Evolutionary conservation across 2,113 vertebrate species (phyloP).

Genomic region (Calidris pugnax): DNA sequence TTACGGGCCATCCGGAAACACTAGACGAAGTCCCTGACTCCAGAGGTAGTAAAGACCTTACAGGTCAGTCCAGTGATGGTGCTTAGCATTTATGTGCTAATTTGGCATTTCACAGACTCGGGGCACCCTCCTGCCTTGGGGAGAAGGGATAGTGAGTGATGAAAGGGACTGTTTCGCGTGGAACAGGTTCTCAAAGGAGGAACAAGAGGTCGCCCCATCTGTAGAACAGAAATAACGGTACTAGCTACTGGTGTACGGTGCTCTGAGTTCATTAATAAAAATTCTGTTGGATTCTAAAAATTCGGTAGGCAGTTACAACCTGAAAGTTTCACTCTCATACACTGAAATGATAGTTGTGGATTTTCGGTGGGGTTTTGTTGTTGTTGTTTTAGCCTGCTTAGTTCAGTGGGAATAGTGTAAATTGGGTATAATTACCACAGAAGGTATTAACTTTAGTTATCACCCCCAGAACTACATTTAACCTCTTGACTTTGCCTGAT

Average conservation of each 20-base stretch:
- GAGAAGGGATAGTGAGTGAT: neutral
- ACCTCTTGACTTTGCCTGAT: neutral
- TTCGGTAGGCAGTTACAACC: neutral
- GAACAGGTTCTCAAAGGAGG: neutral
- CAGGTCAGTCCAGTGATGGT: neutral
- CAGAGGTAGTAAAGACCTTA: slow-evolving; percentile 20
- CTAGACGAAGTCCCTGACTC: neutral
- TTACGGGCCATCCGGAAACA: neutral
- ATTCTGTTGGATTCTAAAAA: neutral
- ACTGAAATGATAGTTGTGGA: neutral
- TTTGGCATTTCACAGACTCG: slow-evolving; percentile 21
- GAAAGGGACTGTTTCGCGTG: neutral
- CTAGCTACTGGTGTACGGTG: neutral
- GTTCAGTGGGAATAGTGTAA: neutral
- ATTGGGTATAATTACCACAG: neutral
- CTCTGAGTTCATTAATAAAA: neutral
- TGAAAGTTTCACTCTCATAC: neutral
- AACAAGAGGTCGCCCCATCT: neutral
- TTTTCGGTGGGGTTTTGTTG: neutral
- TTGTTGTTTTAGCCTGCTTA: neutral
- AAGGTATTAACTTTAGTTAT: neutral
- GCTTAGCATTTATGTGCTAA: neutral
- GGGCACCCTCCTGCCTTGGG: neutral
- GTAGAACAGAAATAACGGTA: neutral
- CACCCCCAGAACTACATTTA: neutral